phyloP scores from a whole-genome alignment of 1,140 invertebrate genomes.

The Goniozus legneri region DNA sequence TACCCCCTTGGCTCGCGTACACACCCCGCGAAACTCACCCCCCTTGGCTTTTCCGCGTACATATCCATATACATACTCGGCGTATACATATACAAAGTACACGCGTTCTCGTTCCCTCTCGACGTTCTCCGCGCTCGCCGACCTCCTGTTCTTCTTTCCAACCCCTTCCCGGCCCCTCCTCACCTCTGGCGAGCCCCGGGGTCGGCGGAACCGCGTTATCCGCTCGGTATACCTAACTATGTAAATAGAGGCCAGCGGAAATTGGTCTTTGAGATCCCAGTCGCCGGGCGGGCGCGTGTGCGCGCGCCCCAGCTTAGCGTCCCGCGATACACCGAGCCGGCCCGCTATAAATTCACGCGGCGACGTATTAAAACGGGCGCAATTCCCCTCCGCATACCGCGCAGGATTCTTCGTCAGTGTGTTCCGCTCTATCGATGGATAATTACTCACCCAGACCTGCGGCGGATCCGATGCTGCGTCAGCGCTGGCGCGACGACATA shows the following conservation, averaged over 20 bases:
- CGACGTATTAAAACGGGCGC: no score
- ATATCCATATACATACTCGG: no score
- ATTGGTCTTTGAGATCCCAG: conserved; percentile 47
- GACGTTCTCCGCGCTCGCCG: neutral
- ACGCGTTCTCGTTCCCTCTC: conserved; percentile 19
- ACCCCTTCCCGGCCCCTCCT: conserved; percentile 11
- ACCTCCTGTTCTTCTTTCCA: conserved; percentile 2
- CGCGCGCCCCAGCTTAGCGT: conserved; percentile 1
- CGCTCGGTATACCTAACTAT: conserved; percentile 43
- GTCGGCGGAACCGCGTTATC: conserved; percentile 31
- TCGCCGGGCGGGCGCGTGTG: conserved; percentile 20
- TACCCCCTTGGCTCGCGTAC: conserved; percentile 10
- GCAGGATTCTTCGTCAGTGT: no score
- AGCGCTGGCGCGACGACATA: neutral
- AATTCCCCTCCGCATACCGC: no score
- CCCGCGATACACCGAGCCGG: neutral
- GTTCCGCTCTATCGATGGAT: no score
- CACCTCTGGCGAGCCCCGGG: conserved; percentile 15
- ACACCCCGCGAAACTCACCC: conserved; percentile 1
- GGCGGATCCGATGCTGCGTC: neutral
- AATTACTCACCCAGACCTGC: conserved; percentile 18
- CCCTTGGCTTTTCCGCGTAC: conserved; percentile 3
- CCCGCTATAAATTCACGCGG: no score
- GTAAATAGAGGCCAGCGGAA: conserved; percentile 49
- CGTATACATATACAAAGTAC: no score